Percentiles rank a stretch among this genome's conserved stretches.
Conservation (phyloP, 2,888 invertebrate species). For the Serripes groenlandicus region DNA sequence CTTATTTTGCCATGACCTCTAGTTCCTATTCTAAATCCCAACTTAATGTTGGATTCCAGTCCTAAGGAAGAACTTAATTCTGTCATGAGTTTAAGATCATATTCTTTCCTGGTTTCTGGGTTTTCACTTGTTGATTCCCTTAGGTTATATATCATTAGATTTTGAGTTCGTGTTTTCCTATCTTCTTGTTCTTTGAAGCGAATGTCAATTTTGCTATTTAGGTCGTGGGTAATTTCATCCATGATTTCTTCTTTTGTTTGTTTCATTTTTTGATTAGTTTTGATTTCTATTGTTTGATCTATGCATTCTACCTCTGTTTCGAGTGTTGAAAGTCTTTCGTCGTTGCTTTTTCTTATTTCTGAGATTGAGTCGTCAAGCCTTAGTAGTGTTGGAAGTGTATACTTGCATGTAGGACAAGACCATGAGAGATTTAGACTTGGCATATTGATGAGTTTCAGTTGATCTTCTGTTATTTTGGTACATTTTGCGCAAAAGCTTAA, state of each 20-base stretch:
- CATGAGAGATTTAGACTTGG: neutral
- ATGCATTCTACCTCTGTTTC: neutral
- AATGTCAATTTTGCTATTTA: neutral
- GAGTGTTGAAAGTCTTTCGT: neutral
- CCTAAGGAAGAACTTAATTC: neutral
- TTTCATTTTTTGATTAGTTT: neutral
- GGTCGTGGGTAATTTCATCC: neutral
- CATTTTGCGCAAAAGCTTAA: neutral
- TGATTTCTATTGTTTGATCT: neutral
- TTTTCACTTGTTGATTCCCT: neutral
- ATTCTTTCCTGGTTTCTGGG: neutral
- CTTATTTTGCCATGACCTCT: neutral
- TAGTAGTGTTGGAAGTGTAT: neutral
- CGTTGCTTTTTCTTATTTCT: neutral
- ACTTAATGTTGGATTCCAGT: neutral
- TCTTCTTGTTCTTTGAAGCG: neutral
- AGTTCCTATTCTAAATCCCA: neutral
- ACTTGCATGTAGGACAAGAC: neutral
- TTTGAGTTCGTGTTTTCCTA: neutral
- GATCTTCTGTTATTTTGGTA: neutral
- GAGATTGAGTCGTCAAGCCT: neutral
- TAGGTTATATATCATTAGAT: neutral
- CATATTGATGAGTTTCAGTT: neutral
- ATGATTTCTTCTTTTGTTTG: neutral
- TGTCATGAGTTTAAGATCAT: neutral